Percentiles rank a stretch among this genome's conserved stretches.
Conservation (phyloP, 2,113 vertebrate species). For the Clupea harengus region DNA sequence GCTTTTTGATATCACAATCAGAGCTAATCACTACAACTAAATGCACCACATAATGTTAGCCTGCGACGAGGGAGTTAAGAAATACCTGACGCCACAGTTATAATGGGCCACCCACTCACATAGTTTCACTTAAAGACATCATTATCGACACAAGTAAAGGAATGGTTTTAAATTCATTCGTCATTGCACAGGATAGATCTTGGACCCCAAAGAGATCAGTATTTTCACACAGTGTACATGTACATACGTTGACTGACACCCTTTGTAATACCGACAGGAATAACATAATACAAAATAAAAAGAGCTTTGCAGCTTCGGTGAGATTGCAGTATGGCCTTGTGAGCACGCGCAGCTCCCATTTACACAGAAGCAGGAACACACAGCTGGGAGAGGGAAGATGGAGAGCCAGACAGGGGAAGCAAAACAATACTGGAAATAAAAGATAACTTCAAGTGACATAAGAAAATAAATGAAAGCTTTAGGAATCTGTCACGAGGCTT, state of each 20-base stretch:
- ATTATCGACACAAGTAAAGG: neutral
- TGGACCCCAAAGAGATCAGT: neutral
- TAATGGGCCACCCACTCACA: conserved; percentile 8
- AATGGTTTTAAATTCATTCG: neutral
- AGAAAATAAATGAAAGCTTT: neutral
- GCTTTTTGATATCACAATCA: neutral
- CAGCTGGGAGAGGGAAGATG: neutral
- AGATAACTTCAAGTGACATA: neutral
- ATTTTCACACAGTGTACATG: neutral
- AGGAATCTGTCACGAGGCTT: neutral
- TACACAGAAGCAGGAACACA: neutral
- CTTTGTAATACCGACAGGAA: neutral
- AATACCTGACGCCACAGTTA: neutral
- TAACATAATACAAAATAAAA: neutral
- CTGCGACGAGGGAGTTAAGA: neutral
- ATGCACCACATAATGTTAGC: neutral
- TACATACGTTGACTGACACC: neutral
- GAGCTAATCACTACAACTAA: neutral
- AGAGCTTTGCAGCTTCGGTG: neutral
- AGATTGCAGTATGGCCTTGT: neutral
- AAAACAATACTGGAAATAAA: neutral
- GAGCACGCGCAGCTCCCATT: neutral
- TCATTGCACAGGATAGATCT: neutral
- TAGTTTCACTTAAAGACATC: neutral
- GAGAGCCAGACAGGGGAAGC: neutral